Conservation (phyloP, 2,113 vertebrate species). For the Forbesichthys agassizii region DNA sequence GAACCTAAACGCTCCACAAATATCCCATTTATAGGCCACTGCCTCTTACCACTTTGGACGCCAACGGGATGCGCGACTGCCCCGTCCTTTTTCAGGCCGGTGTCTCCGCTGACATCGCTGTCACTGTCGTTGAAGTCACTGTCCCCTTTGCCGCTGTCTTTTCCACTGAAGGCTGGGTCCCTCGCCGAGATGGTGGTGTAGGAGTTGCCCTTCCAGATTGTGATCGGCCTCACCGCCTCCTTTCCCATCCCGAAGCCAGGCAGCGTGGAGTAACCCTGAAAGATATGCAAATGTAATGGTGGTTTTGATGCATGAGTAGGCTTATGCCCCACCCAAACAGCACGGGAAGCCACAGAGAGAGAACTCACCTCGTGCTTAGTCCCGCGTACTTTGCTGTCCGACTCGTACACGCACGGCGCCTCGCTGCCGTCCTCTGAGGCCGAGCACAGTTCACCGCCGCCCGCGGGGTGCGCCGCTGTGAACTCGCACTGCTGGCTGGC, state of each 20-base stretch:
- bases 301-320: too few relatives aligned
- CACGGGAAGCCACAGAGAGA: neutral
- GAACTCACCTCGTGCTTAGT: slow-evolving; percentile 84
- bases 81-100: slow-evolving; percentile 87
- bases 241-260: slow-evolving; percentile 83
- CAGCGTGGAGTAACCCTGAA: slow-evolving; percentile 83
- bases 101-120: slow-evolving; percentile 91
- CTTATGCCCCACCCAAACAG: too few relatives aligned
- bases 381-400: slow-evolving; percentile 83
- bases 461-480: slow-evolving; percentile 74
- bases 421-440: slow-evolving; percentile 81
- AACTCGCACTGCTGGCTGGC: slow-evolving; percentile 83
- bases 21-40: too few relatives aligned
- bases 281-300: neutral
- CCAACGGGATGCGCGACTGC: slow-evolving; percentile 72
- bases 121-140: slow-evolving; percentile 98
- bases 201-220: slow-evolving; percentile 94
- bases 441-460: slow-evolving; percentile 76
- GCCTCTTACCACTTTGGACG: slow-evolving; percentile 87
- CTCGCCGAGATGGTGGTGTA: slow-evolving; percentile 91
- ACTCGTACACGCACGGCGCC: slow-evolving; percentile 83
- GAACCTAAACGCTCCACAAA: neutral
- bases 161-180: slow-evolving; percentile 94
- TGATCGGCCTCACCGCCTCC: slow-evolving; percentile 85
- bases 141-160: slow-evolving; percentile 97